Conservation (phyloP, 2,888 invertebrate genomes). For the Liodrosophila aerea region DNA sequence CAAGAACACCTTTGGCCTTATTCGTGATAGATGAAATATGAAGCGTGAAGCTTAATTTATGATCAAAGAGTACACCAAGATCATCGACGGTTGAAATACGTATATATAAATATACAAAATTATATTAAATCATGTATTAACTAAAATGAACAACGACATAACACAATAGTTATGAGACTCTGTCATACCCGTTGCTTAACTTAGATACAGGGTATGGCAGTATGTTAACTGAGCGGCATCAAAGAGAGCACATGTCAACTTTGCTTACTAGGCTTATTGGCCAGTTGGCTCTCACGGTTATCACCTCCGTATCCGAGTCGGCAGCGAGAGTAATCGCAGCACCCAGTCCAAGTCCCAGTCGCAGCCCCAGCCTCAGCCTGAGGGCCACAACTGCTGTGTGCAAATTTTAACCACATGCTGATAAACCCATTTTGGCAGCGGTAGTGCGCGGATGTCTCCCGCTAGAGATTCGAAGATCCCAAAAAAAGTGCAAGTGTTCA, state of each 20-base stretch:
- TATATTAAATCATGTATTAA: too few species aligned
- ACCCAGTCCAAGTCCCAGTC: conserved; percentile 2
- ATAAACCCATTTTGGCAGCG: conserved; percentile 38
- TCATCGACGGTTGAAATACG: too few species aligned
- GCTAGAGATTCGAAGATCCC: conserved; percentile 4
- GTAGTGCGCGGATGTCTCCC: conserved; percentile 33
- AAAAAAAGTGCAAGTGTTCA: conserved; percentile 10
- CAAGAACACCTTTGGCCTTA: too few species aligned
- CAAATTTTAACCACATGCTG: conserved; percentile 19
- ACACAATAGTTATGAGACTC: neutral
- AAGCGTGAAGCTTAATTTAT: too few species aligned
- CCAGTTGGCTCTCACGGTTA: conserved; percentile 18
- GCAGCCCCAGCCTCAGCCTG: conserved; percentile 4
- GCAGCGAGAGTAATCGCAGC: conserved; percentile 8
- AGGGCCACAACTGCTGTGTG: conserved; percentile 15
- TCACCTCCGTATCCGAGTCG: conserved; percentile 17
- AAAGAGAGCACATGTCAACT: conserved; percentile 16
- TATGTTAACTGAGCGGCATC: conserved; percentile 1
- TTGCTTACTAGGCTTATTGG: conserved; percentile 18
- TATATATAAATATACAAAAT: too few species aligned
- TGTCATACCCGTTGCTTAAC: neutral
- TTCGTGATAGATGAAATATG: too few species aligned
- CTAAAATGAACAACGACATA: too few species aligned
- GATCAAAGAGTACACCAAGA: too few species aligned
- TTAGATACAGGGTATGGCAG: neutral